Conservation (phyloP, 2,888 invertebrate genomes). For the Machimus atricapillus region DNA sequence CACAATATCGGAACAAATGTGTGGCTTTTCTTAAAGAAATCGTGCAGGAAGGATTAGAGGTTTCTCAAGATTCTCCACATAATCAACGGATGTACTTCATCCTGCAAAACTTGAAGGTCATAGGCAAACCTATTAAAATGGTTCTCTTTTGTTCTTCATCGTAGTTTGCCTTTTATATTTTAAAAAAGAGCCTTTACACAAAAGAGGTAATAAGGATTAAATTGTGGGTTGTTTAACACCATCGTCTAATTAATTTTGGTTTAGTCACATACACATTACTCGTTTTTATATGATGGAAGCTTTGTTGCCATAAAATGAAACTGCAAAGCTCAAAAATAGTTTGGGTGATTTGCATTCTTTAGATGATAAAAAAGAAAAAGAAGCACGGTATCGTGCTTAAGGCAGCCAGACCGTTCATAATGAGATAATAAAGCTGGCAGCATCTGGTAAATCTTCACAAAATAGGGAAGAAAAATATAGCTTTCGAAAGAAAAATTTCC, state of each 20-base stretch:
- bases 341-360: not conserved
- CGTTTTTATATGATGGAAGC: not conserved
- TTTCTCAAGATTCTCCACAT: not conserved
- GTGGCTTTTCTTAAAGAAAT: not conserved
- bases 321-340: not conserved
- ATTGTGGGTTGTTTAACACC: too few relatives aligned
- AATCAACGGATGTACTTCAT: not conserved
- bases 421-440: not conserved
- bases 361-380: not conserved
- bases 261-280: not conserved
- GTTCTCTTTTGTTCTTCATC: not conserved
- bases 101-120: not conserved
- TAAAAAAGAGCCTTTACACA: too few relatives aligned
- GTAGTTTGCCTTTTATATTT: not conserved
- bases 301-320: not conserved
- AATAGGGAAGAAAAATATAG: not conserved
- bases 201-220: too few relatives aligned
- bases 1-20: not conserved
- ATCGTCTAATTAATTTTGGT: too few relatives aligned
- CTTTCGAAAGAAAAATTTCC: not conserved
- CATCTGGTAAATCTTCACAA: not conserved
- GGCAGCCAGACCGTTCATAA: not conserved
- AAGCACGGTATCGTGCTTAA: not conserved
- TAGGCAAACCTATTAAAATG: not conserved
- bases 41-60: not conserved